Base-by-base conservation (phyloP, 2,888 invertebrate species). In the Mechanitis messenoides region DNA sequence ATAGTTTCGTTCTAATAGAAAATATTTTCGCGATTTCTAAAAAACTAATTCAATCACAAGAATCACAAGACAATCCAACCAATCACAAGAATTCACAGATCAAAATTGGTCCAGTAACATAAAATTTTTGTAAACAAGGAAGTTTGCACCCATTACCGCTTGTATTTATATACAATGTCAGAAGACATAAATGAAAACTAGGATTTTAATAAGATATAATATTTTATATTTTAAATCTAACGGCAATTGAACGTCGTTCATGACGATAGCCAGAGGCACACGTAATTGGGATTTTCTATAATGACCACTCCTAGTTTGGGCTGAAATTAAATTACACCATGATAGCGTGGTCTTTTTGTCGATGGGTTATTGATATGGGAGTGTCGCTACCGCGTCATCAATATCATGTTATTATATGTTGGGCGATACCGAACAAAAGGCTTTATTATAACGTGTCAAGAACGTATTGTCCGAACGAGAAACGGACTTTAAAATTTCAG, bases 281-380 rank as follows among this genome's bases (percentile, higher is more conserved):
- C 69, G 65, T 68, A 76, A 75, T 79, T 73, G 59, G 66, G 64
- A 64, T 71, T 66, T 53, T 64, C 72, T 68, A 67, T 76, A 78
- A 74, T 77, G 80, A 81, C 85, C 87, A 78, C 85, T 72, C 86
- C 86, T 79, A 72, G 82, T 80, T 81, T 81, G 78, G 79, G 78
- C 78, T 79, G 75, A 87, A 87, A 88, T 88, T 87, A 87, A 88
- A 88, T 86, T 83, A 82, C 76, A 78, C 74, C 76, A 75, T 77
- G 78, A 81, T 77, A 79, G 73, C 74, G 71, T 75, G 76, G 80
- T 80, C 83, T 83, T 85, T 85, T 86, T 81, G 82, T 81, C 77
- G 85, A 85, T 85, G 79, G 85, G 84, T 86, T 88, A 89, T 88
- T 86, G 86, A 87, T 78, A 78, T 81, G 79, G 83, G 82, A 74